Evolutionary conservation across 2,113 vertebrate genomes (phyloP).

Genomic region (Xenopus laevis): DNA sequence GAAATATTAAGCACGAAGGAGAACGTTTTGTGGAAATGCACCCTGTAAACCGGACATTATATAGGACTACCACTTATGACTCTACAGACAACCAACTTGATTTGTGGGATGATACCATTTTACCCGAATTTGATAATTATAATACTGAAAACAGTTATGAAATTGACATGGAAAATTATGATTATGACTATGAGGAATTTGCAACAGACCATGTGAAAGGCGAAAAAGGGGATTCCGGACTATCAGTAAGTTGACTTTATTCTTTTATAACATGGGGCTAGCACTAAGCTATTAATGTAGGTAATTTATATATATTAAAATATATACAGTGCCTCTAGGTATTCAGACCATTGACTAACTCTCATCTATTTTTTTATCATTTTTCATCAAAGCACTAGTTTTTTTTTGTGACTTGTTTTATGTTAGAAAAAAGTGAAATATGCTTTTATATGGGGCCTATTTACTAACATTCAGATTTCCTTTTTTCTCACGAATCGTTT

Average conservation of each 20-base stretch:
- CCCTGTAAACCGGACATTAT: slow-evolving; percentile 67
- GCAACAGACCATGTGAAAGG: slow-evolving; percentile 77
- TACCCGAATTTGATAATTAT: slow-evolving; percentile 51
- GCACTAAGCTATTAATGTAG: neutral
- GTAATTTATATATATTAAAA: no score
- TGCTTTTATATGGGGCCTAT: no score
- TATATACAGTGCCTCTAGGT: no score
- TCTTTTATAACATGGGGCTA: neutral
- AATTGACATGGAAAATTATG: slow-evolving; percentile 69
- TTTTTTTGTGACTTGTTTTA: no score
- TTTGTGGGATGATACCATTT: slow-evolving; percentile 59
- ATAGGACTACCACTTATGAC: slow-evolving; percentile 55
- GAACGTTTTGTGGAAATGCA: slow-evolving; percentile 58
- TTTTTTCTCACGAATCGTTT: no score
- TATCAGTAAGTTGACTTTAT: slow-evolving; percentile 76
- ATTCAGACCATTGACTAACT: no score
- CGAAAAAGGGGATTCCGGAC: slow-evolving; percentile 88
- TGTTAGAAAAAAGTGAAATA: no score
- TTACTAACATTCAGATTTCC: no score
- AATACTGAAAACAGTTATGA: slow-evolving; percentile 66
- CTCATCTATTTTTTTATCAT: no score
- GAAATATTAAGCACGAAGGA: slow-evolving; percentile 50
- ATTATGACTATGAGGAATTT: slow-evolving; percentile 83
- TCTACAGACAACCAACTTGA: slow-evolving; percentile 60
- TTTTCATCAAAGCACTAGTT: no score